Evolutionary conservation across 2,113 vertebrate genomes (phyloP).

Genomic region (Leucosticte australis): DNA sequence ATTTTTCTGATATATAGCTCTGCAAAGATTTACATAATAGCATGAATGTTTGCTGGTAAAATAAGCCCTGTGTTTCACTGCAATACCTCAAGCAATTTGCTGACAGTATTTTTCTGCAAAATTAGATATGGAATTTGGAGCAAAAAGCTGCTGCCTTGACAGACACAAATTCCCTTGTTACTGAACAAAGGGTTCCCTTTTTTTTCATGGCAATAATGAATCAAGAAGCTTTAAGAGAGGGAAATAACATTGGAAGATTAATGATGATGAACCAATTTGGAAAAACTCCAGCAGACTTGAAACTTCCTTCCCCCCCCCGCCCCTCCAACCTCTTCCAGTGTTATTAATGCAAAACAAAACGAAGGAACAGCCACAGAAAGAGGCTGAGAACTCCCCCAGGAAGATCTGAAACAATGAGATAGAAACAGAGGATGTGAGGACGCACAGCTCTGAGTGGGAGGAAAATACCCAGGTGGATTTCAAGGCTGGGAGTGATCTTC

Average conservation of each 20-base stretch:
- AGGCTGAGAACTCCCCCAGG: slow-evolving; percentile 27
- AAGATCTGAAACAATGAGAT: slow-evolving; percentile 29
- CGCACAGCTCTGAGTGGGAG: background rate
- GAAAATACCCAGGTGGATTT: slow-evolving; percentile 14
- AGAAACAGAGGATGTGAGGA: slow-evolving; percentile 19
- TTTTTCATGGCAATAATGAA: slow-evolving; percentile 22
- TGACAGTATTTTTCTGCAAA: slow-evolving; percentile 55
- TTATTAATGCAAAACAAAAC: slow-evolving; percentile 34
- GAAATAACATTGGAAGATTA: slow-evolving; percentile 21
- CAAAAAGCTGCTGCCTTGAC: slow-evolving; percentile 50
- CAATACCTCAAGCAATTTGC: slow-evolving; percentile 60
- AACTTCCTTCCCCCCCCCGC: background rate
- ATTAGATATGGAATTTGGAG: slow-evolving; percentile 47
- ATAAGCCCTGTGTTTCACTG: slow-evolving; percentile 35
- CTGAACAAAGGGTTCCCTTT: slow-evolving; percentile 38
- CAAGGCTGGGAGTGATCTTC: background rate
- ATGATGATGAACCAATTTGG: slow-evolving; percentile 24
- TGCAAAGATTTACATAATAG: slow-evolving; percentile 65
- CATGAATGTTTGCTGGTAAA: slow-evolving; percentile 40
- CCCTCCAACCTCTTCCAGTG: background rate
- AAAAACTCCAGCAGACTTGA: slow-evolving; percentile 17
- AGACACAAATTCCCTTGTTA: slow-evolving; percentile 37
- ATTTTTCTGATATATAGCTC: background rate
- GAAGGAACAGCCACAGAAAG: background rate
- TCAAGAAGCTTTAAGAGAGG: slow-evolving; percentile 17